Evolutionary conservation across 2,888 invertebrate species (phyloP).

Genomic region (Lepas anatifera): DNA sequence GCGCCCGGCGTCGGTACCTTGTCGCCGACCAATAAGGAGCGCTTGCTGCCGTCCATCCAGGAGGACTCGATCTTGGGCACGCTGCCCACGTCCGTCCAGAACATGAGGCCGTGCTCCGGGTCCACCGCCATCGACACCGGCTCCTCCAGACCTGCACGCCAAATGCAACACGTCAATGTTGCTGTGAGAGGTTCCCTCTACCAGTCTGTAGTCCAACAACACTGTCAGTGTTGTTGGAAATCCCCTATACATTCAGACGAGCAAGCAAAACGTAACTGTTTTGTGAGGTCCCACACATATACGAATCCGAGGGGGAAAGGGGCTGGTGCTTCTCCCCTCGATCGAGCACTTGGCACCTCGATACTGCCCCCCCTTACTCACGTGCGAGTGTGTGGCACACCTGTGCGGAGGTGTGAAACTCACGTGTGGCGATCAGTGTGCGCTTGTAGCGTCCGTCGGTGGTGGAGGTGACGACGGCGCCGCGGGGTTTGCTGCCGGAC

Average conservation of each 20-base stretch:
- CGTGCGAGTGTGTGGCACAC: too few relatives aligned
- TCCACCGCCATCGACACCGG: conserved; percentile 83
- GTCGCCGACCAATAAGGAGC: conserved; percentile 66
- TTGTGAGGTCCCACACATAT: too few relatives aligned
- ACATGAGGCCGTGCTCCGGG: conserved; percentile 68
- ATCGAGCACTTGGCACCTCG: too few relatives aligned
- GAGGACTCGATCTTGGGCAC: conserved; percentile 85
- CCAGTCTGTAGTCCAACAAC: too few relatives aligned
- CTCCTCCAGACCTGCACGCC: conserved; percentile 54
- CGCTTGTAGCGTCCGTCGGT: conserved; percentile 79
- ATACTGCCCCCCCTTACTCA: too few relatives aligned
- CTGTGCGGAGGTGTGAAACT: background rate
- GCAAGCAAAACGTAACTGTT: too few relatives aligned
- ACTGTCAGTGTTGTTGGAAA: too few relatives aligned
- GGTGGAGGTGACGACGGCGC: conserved; percentile 66
- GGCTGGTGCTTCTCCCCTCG: too few relatives aligned
- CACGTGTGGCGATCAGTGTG: conserved; percentile 50
- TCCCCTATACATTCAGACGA: too few relatives aligned
- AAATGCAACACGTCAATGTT: too few relatives aligned
- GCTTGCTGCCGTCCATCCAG: conserved; percentile 93
- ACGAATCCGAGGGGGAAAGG: too few relatives aligned
- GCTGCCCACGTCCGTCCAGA: conserved; percentile 87
- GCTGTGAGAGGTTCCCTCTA: too few relatives aligned
- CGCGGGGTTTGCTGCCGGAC: conserved; percentile 38
- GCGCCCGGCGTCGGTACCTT: conserved; percentile 40